Percentiles rank a stretch among this genome's conserved stretches.
Conservation (phyloP, 2,888 invertebrate genomes). For the Calliopum simillimum region DNA sequence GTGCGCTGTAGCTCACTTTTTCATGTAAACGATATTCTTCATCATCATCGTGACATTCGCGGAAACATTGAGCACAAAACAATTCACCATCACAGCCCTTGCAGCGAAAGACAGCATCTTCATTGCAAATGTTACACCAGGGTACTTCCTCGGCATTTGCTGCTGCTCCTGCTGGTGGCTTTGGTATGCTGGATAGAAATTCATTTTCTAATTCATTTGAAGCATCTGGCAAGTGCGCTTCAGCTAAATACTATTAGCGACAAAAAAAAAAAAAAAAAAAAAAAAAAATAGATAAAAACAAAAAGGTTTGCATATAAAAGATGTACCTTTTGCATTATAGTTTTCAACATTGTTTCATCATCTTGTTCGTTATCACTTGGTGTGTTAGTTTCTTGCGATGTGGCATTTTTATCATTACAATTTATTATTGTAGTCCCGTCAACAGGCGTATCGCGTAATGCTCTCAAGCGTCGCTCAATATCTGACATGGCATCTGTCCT, state of each 20-base stretch:
- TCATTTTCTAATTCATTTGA: slow-evolving; percentile 67
- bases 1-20: slow-evolving; percentile 57
- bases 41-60: slow-evolving; percentile 77
- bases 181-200: slow-evolving; percentile 50
- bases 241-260: slow-evolving; percentile 67
- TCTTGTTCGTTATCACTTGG: slow-evolving; percentile 63
- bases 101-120: slow-evolving; percentile 80
- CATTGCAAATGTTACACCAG: slow-evolving; percentile 89
- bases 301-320: too few species aligned
- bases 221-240: slow-evolving; percentile 68
- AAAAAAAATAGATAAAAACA: not conserved
- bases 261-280: not conserved
- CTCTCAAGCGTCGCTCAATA: slow-evolving; percentile 70
- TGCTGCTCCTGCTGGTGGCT: slow-evolving; percentile 45
- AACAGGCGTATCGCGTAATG: slow-evolving; percentile 67
- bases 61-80: slow-evolving; percentile 82
- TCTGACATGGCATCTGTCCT: slow-evolving; percentile 69
- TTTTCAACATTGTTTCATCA: slow-evolving; percentile 64
- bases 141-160: slow-evolving; percentile 73
- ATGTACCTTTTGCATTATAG: slow-evolving; percentile 59
- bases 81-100: slow-evolving; percentile 83
- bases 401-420: not conserved
- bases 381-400: slow-evolving; percentile 50
- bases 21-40: slow-evolving; percentile 69
- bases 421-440: slow-evolving; percentile 35